Evolutionary conservation across 2,113 vertebrate genomes (phyloP).

Genomic region (Agapornis roseicollis): DNA sequence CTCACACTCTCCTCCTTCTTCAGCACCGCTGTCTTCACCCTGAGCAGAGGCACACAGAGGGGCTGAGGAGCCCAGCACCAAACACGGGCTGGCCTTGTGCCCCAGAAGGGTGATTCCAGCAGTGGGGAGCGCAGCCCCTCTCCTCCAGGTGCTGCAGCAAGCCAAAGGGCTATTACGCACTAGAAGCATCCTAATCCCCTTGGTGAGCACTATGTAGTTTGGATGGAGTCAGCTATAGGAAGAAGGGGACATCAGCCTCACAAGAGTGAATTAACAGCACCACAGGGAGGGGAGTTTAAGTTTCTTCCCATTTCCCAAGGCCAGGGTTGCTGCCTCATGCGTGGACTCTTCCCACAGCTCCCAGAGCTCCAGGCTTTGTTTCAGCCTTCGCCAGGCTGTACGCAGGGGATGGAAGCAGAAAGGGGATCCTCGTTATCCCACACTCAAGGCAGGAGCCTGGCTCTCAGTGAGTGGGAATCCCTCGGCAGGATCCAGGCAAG

Average conservation of each 20-base stretch:
- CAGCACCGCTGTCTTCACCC: constrained; percentile 88
- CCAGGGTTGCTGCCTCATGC: not conserved
- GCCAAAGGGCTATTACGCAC: not conserved
- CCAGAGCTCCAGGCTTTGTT: not conserved
- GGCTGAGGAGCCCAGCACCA: not conserved
- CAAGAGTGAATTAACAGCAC: not conserved
- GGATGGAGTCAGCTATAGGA: not conserved
- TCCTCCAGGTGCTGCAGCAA: not conserved
- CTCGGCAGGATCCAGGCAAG: not conserved
- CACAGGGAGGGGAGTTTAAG: not conserved
- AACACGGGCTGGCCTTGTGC: fast-evolving
- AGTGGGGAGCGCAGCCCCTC: fast-evolving
- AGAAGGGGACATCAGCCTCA: not conserved
- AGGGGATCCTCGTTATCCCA: not conserved
- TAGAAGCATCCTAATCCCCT: not conserved
- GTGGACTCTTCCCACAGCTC: not conserved
- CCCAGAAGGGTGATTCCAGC: fast-evolving
- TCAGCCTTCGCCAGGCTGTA: not conserved
- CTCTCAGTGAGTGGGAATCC: not conserved
- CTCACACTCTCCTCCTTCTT: constrained; percentile 89
- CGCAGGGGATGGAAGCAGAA: fast-evolving
- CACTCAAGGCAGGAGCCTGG: not conserved
- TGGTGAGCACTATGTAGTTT: not conserved
- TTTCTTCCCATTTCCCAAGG: not conserved
- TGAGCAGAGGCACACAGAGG: not conserved